Evolutionary conservation across 2,888 invertebrate genomes (phyloP), one percentile per base, ranked within the genome.

Genomic region (Oscheius myriophilus): DNA sequence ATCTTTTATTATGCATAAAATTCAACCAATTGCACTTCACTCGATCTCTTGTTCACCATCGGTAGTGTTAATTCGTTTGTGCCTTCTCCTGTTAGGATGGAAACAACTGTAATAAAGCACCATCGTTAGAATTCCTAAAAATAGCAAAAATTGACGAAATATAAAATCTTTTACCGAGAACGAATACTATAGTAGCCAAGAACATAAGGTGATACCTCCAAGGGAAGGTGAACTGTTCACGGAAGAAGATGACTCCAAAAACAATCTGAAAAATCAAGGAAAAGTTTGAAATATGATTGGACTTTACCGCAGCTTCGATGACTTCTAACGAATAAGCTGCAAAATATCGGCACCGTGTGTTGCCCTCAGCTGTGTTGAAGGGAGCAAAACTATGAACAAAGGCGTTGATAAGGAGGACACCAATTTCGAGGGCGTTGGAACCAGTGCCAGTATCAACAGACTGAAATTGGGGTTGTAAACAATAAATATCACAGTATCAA

Each of bases 351-450:
- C 62, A 72, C 45, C 77, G 49, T 1, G 82, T 81, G 4, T 55
- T 52, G 9, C 82, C 81, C 46, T 83, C 83, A 1, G 78, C 76
- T 72, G 80, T 82, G 52, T 83, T 83, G 67, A 83, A 83, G 0
- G 83, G 83, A 1, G 77, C 72, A 67, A 80, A 82, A 14, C 75
- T 62, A 58, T 83, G 83, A 42, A 83, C 75, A 18, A 72, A 65
- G 1, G 71, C 69, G 43, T 80, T 82, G 23, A 82, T 71, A 18
- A 72, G 43, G n/a, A 76, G 39, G 2, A 82, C 51, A 1, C 73
- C 71, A 16, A 65, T 67, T 45, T 81, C 78, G 6, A 80, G 42
- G 14, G 55, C 59, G 0, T 62, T 69, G 41, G 67, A 64, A 3
- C 61, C 66, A 53, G 45, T 39, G 1, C 73, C 76, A 2, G 74